Evolutionary conservation across 2,797 vertebrate genomes (phyloP).

Genomic region (Pseudomugil gertrudae): DNA sequence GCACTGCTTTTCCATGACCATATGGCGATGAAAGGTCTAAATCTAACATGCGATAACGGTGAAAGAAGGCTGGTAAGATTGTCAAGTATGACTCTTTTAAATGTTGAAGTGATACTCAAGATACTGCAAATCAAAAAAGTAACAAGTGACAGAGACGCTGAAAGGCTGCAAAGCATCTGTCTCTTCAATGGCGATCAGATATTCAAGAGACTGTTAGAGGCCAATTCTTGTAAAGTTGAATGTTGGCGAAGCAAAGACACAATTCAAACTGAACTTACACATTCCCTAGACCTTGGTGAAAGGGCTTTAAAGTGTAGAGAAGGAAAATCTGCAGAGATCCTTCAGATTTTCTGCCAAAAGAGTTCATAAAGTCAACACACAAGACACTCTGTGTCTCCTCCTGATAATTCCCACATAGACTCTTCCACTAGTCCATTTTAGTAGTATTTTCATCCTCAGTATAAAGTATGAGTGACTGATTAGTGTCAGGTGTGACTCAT

Average conservation of each 20-base stretch:
- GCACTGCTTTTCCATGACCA: neutral
- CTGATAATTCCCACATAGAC: neutral
- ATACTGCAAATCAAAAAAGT: constrained; percentile 1
- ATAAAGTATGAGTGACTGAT: neutral
- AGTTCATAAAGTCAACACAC: neutral
- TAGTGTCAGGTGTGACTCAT: too few relatives aligned
- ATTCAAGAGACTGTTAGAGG: neutral
- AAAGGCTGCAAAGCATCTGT: neutral
- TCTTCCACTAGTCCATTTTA: neutral
- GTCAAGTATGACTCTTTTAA: constrained; percentile 27
- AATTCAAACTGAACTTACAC: neutral
- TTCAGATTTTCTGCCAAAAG: neutral
- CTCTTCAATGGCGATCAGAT: neutral
- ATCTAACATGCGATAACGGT: constrained; percentile 31
- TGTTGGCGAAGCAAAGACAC: neutral
- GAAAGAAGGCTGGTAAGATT: constrained; percentile 16
- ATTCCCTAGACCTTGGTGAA: neutral
- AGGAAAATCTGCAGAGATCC: neutral
- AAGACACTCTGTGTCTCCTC: neutral
- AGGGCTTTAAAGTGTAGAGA: neutral
- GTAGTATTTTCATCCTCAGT: neutral
- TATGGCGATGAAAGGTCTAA: constrained; percentile 15
- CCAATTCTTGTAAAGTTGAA: neutral
- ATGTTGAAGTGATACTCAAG: constrained; percentile 25
- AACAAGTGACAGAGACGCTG: neutral